phyloP scores from a whole-genome alignment of 2,113 vertebrate genomes.

The Percina caprodes region DNA sequence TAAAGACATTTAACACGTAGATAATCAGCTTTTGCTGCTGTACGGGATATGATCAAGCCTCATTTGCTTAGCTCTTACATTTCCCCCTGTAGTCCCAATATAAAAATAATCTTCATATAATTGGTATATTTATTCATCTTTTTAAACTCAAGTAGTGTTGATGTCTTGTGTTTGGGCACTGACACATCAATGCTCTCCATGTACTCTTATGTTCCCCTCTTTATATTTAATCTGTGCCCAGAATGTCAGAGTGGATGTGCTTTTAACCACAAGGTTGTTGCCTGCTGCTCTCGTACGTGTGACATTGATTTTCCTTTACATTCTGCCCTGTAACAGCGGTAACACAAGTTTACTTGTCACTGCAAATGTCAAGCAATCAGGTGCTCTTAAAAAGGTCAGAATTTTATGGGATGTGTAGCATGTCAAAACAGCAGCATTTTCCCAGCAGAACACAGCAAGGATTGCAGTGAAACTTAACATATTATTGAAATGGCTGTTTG shows the following conservation, averaged over 20 bases:
- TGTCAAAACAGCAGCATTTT: slow-evolving; percentile 57
- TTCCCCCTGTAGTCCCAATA: background rate
- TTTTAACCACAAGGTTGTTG: slow-evolving; percentile 34
- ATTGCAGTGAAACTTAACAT: slow-evolving; percentile 23
- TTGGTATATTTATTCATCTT: background rate
- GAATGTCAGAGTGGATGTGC: slow-evolving; percentile 21
- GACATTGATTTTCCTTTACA: slow-evolving; percentile 72
- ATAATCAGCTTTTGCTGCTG: background rate
- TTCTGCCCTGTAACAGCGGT: slow-evolving; percentile 25
- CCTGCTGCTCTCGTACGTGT: background rate
- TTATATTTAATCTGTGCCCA: slow-evolving; percentile 1
- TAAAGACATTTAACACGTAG: background rate
- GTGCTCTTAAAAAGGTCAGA: slow-evolving; percentile 72
- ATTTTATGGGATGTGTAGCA: slow-evolving; percentile 78
- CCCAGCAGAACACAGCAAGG: slow-evolving; percentile 24
- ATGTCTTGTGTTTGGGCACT: background rate
- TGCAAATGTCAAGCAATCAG: slow-evolving; percentile 79
- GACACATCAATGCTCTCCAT: background rate
- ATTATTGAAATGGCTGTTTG: slow-evolving; percentile 20
- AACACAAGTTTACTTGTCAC: slow-evolving; percentile 71
- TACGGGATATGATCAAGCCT: background rate
- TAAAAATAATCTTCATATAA: background rate
- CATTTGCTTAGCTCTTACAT: background rate
- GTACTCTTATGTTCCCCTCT: background rate
- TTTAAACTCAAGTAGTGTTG: background rate